Base-by-base conservation (phyloP, 2,113 vertebrate species). In the Pelecanus crispus region DNA sequence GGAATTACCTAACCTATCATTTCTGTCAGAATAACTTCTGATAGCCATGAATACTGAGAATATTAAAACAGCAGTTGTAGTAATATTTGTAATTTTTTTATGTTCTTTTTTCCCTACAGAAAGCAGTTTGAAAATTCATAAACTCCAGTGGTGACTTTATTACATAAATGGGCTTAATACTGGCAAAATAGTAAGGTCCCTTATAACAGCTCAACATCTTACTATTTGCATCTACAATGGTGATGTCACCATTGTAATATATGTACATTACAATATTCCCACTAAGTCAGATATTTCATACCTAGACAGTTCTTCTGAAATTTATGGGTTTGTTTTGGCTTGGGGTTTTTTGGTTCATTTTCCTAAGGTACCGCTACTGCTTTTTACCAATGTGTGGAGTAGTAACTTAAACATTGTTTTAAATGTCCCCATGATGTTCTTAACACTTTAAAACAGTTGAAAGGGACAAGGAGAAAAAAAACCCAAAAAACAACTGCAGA, bases 401-500 rank as follows among this genome's bases (percentile, higher is more conserved):
- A 82, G 26, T 20, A 53, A 79, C n/a, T 82, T 38, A 55, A 90
- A 75, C 10, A 24, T 18, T 50, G 8, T 8, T 65, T 90, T 62
- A 40, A 24, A 67, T 63, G 28, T 32, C 73, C 50, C 65, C 8
- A 17, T 13, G 1, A 32, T 38, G 4, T 16, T 62, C n/a, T 44
- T 77, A 40, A 6, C 19, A 42, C 20, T 42, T 59, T 26, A 8
- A 83, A 58, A 80, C 8, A 45, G 31, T 38, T 7, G 36, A 65
- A 82, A 83, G 10, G 12, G 10, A 31, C 22, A 56, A 45, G 10
- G 67, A 18, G 10, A 4, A 25, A 38, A 13, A 44, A 9, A 59
- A 1, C 0, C 0, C 45, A 2, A 15, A 44, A 34, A 9, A 2
- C 29, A 68, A 26, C 7, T 49, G 13, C 15, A 74, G 22, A 12